Percentiles rank a stretch among this genome's conserved stretches.
Conservation (phyloP, 2,797 vertebrate species). For the Lithobates pipiens region DNA sequence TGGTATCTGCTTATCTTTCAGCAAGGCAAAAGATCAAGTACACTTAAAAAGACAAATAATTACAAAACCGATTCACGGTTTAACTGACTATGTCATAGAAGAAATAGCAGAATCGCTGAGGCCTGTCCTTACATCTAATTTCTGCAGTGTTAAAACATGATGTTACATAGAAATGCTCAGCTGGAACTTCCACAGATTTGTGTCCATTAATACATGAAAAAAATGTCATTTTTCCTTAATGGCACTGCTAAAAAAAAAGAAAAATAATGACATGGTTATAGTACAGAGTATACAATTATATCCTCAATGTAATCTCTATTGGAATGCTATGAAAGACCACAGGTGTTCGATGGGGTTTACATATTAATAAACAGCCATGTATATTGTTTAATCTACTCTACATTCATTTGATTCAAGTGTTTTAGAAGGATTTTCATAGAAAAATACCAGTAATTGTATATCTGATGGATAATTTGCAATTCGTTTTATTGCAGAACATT, state of each 20-base stretch:
- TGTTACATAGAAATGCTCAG: constrained; percentile 41
- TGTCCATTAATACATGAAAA: constrained; percentile 44
- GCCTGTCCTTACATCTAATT: constrained; percentile 33
- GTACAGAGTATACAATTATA: constrained; percentile 49
- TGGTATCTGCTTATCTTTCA: constrained; percentile 23
- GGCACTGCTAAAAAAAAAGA: constrained; percentile 19
- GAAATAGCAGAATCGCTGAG: constrained; percentile 1
- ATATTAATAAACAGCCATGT: constrained; percentile 50
- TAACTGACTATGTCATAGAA: not conserved
- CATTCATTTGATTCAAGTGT: constrained; percentile 43
- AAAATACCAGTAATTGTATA: constrained; percentile 36
- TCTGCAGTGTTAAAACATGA: constrained; percentile 18
- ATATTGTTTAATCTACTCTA: constrained; percentile 38
- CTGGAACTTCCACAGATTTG: constrained; percentile 46
- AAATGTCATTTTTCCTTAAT: constrained; percentile 35
- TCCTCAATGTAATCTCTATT: constrained; percentile 35
- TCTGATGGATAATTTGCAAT: constrained; percentile 3
- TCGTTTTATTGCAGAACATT: constrained; percentile 23
- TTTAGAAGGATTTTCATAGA: constrained; percentile 33
- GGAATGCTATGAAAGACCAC: constrained; percentile 48
- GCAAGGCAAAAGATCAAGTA: constrained; percentile 26
- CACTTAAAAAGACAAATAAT: constrained; percentile 44
- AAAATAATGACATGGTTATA: constrained; percentile 54
- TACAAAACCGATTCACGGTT: constrained; percentile 26
- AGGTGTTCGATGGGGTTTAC: constrained; percentile 50